phyloP scores from a whole-genome alignment of 2,797 vertebrate species.

The Spatula clypeata region DNA sequence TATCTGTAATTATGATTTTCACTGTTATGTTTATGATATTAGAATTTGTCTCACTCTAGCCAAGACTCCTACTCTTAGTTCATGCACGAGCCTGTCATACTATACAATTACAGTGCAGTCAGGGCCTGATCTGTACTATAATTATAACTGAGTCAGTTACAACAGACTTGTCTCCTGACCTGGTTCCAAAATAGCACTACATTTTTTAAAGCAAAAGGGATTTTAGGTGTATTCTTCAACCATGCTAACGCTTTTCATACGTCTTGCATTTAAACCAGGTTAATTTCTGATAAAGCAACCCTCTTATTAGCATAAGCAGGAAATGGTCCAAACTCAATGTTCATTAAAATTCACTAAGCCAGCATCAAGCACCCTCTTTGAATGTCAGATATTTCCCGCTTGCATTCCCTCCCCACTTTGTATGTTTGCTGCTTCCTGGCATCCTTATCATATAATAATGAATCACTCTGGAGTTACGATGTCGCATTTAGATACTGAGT shows the following conservation, averaged over 20 bases:
- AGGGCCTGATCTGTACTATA: slow-evolving; percentile 72
- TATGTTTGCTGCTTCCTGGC: slow-evolving; percentile 74
- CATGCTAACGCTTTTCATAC: neutral
- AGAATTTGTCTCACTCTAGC: slow-evolving; percentile 66
- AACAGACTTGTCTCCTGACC: slow-evolving; percentile 75
- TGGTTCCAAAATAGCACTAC: slow-evolving; percentile 60
- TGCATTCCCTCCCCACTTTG: slow-evolving; percentile 44
- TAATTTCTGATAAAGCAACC: slow-evolving; percentile 49
- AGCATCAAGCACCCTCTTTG: slow-evolving; percentile 43
- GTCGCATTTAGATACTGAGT: slow-evolving; percentile 22
- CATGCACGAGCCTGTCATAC: slow-evolving; percentile 60
- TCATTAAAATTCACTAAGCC: slow-evolving; percentile 59
- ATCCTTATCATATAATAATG: slow-evolving; percentile 68
- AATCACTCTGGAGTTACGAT: slow-evolving; percentile 45
- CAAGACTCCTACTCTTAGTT: slow-evolving; percentile 62
- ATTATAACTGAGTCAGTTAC: slow-evolving; percentile 78
- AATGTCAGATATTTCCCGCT: slow-evolving; percentile 73
- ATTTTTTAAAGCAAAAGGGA: slow-evolving; percentile 53
- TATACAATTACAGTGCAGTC: slow-evolving; percentile 73
- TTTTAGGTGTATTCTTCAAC: slow-evolving; percentile 50
- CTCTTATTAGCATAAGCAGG: slow-evolving; percentile 49
- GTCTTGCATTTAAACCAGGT: neutral
- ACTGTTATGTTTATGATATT: slow-evolving; percentile 61
- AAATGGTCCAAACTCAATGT: slow-evolving; percentile 50
- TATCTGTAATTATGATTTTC: slow-evolving; percentile 68